Conservation (phyloP, 2,797 vertebrate species). For the Artibeus lituratus region DNA sequence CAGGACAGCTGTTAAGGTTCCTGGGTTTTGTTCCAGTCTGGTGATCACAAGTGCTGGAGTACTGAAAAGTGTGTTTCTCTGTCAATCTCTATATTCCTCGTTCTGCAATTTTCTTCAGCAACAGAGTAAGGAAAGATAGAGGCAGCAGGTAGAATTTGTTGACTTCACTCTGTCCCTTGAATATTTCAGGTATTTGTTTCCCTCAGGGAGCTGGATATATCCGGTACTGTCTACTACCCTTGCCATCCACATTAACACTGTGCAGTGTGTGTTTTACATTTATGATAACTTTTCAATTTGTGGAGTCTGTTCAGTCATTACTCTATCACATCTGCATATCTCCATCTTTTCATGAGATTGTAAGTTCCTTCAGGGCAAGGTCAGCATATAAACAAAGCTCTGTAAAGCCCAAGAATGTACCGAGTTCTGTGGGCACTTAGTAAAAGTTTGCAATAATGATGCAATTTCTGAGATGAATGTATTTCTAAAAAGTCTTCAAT, state of each 20-base stretch:
- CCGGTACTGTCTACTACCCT: not conserved
- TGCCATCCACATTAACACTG: not conserved
- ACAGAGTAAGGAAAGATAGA: not conserved
- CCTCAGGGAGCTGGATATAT: not conserved
- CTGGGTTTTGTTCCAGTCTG: not conserved
- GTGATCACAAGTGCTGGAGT: not conserved
- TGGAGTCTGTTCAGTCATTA: slow-evolving; percentile 30
- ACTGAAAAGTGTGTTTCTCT: not conserved
- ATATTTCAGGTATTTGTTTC: not conserved
- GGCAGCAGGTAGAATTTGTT: not conserved
- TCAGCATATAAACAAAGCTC: slow-evolving; percentile 43
- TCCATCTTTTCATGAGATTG: slow-evolving; percentile 43
- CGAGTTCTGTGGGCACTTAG: slow-evolving; percentile 19
- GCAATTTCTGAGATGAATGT: slow-evolving; percentile 34
- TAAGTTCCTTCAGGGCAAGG: slow-evolving; percentile 60
- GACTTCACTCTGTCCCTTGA: not conserved
- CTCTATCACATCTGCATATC: slow-evolving; percentile 21
- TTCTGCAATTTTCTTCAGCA: not conserved
- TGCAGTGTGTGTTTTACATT: not conserved
- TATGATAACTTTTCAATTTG: not conserved
- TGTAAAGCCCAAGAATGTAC: slow-evolving; percentile 35
- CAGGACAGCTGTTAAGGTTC: not conserved
- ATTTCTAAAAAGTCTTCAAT: slow-evolving; percentile 10
- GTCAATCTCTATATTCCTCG: not conserved
- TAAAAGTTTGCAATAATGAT: slow-evolving; percentile 39